Evolutionary conservation across 2,888 invertebrate genomes (phyloP), one percentile per base, ranked within the genome.

Genomic region (Aspidiotus destructor): DNA sequence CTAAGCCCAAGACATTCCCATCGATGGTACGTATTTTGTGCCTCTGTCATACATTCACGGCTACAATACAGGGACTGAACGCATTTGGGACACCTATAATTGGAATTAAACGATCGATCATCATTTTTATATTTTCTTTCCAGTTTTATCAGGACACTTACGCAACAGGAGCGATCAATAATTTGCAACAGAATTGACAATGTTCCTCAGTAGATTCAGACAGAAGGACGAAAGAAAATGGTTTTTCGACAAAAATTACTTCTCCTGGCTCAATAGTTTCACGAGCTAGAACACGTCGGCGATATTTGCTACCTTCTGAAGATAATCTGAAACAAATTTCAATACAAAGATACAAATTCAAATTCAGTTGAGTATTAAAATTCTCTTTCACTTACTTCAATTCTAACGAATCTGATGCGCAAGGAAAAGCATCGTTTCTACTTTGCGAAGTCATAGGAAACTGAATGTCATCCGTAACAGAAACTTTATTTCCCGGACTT

Each of bases 201-300:
- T 82, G 77, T 73, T 79, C 77, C 41, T 77, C 75, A 71, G 79
- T 78, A 73, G 79, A 76, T 70, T 83, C 82, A 10, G 82, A 79
- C 11, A 83, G 81, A 76, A 86, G 76, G 2, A 92, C 88, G 77
- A 89, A 88, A 1, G 89, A 84, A 76, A 86, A 88, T 0, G 94
- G 88, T 73, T 85, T 83, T 77, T 95, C 95, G 0, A 85, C 81
- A 76, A 92, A 88, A 53, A 96, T 77, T 0, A 88, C 80, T 73
- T 89, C 86, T 0, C 89, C 90, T 60, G 82, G 80, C 9, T 79
- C 76, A 5, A 88, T 80, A 44, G 79, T 76, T 70, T 80, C 79
- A 11, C 79, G 81, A 0, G 88, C 83, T 42, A 85, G 75, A 13
- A 91, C 84, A 76, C 85, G 82, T 42, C 89, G 81, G 0, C 89